phyloP scores from a whole-genome alignment of 2,888 invertebrate genomes.

The Monopis laevigella region DNA sequence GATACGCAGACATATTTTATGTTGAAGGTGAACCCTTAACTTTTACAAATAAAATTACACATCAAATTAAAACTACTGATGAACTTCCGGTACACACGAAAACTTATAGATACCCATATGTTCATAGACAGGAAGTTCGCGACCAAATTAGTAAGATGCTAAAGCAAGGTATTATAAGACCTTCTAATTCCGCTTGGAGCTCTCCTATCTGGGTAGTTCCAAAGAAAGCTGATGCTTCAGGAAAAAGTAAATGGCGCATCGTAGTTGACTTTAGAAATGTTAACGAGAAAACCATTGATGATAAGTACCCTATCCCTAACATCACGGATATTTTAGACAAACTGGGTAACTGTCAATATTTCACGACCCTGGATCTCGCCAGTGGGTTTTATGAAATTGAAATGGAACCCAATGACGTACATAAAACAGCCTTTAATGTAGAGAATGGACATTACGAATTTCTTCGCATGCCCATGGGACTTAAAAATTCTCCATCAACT shows the following conservation, averaged over 20 bases:
- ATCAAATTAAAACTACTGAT: too few relatives aligned
- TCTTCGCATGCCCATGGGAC: constrained; percentile 27
- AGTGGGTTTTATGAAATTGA: constrained; percentile 23
- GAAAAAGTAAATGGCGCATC: constrained; percentile 22
- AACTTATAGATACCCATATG: neutral
- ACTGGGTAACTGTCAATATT: constrained; percentile 17
- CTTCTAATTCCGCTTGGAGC: constrained; percentile 14
- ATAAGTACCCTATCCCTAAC: constrained; percentile 16
- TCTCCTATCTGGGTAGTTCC: constrained; percentile 18
- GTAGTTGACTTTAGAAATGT: constrained; percentile 22
- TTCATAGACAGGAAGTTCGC: constrained; percentile 9
- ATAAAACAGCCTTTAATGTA: constrained; percentile 28
- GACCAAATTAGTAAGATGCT: constrained; percentile 14
- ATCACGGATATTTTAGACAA: constrained; percentile 25
- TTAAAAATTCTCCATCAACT: constrained; percentile 27
- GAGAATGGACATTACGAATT: constrained; percentile 29
- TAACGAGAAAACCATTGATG: constrained; percentile 15
- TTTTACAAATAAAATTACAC: constrained; percentile 10
- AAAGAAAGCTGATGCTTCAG: constrained; percentile 12
- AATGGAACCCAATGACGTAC: constrained; percentile 19
- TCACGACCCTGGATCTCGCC: constrained; percentile 24
- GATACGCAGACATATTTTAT: constrained; percentile 6
- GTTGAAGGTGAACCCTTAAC: constrained; percentile 4
- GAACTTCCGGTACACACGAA: neutral
- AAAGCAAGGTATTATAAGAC: constrained; percentile 12